These are phyloP conservation scores for Cantharis rufa DNA, from an alignment of 2,888 invertebrate genomes.

Conservation along the genomic window DNA sequence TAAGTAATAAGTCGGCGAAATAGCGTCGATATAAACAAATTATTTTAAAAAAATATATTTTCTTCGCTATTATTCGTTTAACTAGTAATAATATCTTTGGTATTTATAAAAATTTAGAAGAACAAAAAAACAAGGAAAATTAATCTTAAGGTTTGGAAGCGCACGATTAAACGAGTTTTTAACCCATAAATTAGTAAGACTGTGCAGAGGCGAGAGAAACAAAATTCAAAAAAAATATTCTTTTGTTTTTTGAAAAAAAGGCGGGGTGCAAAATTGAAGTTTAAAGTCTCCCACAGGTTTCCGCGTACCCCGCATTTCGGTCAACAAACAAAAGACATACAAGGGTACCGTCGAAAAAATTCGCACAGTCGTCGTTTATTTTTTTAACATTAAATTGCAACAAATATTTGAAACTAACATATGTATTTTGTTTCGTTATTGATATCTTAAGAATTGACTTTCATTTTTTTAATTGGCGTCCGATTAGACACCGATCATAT, in stretches of 20 bases:
- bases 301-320: not conserved
- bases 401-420: not conserved
- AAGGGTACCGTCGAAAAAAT: not conserved
- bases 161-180: slow-evolving; percentile 16
- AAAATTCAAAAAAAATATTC: not conserved
- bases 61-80: slow-evolving; percentile 40
- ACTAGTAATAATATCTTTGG: slow-evolving; percentile 56
- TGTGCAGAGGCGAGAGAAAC: not conserved
- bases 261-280: not conserved
- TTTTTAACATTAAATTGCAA: not conserved
- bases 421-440: not conserved
- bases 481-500: slow-evolving; percentile 15
- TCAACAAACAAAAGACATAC: not conserved
- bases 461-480: not conserved
- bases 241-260: not conserved
- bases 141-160: slow-evolving; percentile 21
- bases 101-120: slow-evolving; percentile 44
- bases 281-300: too few relatives aligned
- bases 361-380: not conserved
- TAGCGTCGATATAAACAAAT: slow-evolving; percentile 41
- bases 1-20: slow-evolving; percentile 31
- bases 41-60: slow-evolving; percentile 49
- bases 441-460: slow-evolving; percentile 5
- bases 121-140: not conserved
- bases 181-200: not conserved